Percentiles rank a stretch among this genome's conserved stretches.
Evolutionary conservation across 2,113 vertebrate genomes (phyloP).

Genomic region (Vulpes ferrilata): DNA sequence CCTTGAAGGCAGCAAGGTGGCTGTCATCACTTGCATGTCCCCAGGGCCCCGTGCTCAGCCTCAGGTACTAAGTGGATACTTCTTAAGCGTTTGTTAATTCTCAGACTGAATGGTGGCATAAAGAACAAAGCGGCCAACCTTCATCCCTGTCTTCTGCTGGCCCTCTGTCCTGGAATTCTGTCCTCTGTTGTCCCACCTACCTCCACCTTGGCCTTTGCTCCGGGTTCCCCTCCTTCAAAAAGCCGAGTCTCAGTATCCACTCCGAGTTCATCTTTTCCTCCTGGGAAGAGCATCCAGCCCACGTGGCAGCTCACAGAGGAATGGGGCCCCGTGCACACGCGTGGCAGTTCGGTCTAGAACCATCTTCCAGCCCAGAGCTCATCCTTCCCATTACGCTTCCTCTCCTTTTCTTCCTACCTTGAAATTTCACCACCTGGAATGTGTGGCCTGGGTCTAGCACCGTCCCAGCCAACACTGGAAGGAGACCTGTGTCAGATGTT

Average conservation of each 20-base stretch:
- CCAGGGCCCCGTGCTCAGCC: accelerated
- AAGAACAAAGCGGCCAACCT: not conserved
- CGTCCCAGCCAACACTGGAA: accelerated
- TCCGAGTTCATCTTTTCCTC: not conserved
- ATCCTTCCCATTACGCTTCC: accelerated
- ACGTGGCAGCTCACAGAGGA: no score
- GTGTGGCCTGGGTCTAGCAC: accelerated
- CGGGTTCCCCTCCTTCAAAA: not conserved
- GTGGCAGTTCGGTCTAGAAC: accelerated
- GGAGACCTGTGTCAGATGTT: not conserved
- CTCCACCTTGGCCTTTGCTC: no score
- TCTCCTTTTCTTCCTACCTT: not conserved
- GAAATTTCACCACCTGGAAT: not conserved
- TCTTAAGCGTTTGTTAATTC: not conserved
- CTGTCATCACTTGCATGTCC: no score
- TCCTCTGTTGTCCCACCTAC: not conserved
- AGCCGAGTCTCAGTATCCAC: not conserved
- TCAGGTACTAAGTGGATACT: accelerated
- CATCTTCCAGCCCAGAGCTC: not conserved
- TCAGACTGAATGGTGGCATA: not conserved
- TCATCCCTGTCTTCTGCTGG: not conserved
- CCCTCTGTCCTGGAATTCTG: no score
- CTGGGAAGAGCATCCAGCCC: not conserved
- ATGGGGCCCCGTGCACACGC: accelerated
- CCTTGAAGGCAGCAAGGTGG: not conserved